Base-by-base conservation (phyloP, 2,888 invertebrate species). In the Anorthoa munda region DNA sequence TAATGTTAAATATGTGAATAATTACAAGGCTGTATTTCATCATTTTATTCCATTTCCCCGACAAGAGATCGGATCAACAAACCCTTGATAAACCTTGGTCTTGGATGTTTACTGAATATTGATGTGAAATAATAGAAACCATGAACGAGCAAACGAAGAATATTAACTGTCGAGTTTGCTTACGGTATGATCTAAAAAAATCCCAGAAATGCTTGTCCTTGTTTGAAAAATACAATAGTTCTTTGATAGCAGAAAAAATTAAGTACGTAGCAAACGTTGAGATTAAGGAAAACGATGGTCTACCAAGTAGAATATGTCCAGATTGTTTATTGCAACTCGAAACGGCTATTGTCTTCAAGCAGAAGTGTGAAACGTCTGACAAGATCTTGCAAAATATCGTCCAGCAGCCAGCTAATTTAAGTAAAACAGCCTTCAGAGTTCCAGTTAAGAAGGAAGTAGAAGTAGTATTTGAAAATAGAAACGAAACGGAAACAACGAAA, bases 241-340 rank as follows among this genome's bases (percentile, higher is more conserved):
- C 78, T 66, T 78, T 89, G 3, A 85, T 95, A 74, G 90, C 87
- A 45, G 92, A 94, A 60, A 91, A 92, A 80, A 92, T 96, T 26
- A 91, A 91, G 73, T 87, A 87, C 13, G 83, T 96, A 64, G 89
- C 94, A 2, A 91, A 92, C 53, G 85, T 96, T 9, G 84, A 90
- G 56, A 94, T 96, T 69, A 87, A 83, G 51, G 65, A 89, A 77
- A 89, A 87, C 11, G 95, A 95, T 77, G 93, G 93, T 1, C 87
- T 94, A n/a, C 95, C 96, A 0, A 87, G 90, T 46, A 90, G 81
- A 77, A 95, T 96, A 81, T 96, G 96, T 79, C 86, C 88, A 1
- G 83, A 86, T 13, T 96, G 96, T 80, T 89, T 94, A 18, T 50
- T 90, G 11, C 93, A 94, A 69, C 88, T 96, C 1, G 92, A 94